Evolutionary conservation across 2,113 vertebrate genomes (phyloP), one percentile per base, ranked within the genome.

Genomic region (Vicugna pacos): DNA sequence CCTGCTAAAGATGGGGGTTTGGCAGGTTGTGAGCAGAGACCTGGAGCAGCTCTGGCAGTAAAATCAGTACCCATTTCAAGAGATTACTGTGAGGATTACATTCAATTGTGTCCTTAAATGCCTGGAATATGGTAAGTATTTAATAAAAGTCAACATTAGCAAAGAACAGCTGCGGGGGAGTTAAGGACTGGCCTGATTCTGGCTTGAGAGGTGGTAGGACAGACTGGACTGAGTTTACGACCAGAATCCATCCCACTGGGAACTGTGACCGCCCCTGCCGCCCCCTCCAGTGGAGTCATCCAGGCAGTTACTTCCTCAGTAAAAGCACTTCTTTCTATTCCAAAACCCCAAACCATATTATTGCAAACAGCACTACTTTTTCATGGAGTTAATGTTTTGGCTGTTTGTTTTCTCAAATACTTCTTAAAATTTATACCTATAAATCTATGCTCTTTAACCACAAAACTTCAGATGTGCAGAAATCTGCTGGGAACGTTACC

Each of bases 321-420:
- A 76, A 90, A 92, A 79, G 62, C 22, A 28, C 62, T 52, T 42
- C 58, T 91, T 93, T 95, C 20, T 87, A 90, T 24, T 89, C 38
- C 35, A 10, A 90, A 94, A 46, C 65, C 84, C n/a, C 50, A 69
- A 56, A 88, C 14, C 35, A n/a, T 24, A 84, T 22, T 13, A 54
- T 73, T 81, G 83, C 56, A 91, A 88, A 67, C 7, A 87, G 30
- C 56, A 80, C 79, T 58, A 5, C 60, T 26, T 0, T 58, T 91
- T 70, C 56, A 54, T n/a, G 20, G 69, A 93, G 69, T 30, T 67
- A 48, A 93, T 65, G 16, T 93, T 73, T 95, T 87, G 28, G 22
- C 75, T 28, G 35, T 67, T 35, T 79, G 38, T 87, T 89, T 96
- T 93, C 54, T 93, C 62, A 24, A 90, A 28, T 58, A 50, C 28